These are phyloP conservation scores for Chiridota heheva DNA, from an alignment of 35 echinoderm and acorn worm species.

Conservation along the genomic window DNA sequence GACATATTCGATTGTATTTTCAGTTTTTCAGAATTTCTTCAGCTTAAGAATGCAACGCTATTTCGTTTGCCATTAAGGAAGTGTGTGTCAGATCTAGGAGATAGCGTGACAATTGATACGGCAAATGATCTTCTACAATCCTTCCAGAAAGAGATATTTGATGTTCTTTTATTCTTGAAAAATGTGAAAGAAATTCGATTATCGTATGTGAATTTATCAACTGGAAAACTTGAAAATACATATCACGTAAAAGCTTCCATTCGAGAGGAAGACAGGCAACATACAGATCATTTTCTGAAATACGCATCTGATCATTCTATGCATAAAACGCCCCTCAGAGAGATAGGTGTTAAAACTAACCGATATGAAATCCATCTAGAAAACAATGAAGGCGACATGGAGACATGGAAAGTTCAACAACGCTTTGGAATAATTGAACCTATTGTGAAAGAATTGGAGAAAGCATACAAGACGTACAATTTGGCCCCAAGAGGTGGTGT, in stretches of 20 bases:
- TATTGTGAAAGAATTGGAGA: not conserved
- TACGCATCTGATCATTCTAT: not conserved
- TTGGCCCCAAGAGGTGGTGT: conserved; percentile 35
- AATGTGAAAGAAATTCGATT: conserved; percentile 48
- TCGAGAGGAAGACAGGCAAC: not conserved
- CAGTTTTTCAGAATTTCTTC: not conserved
- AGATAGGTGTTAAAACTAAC: not conserved
- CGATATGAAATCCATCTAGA: conserved; percentile 11
- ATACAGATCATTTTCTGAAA: not conserved
- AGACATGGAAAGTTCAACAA: conserved; percentile 50
- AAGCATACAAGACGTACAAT: not conserved
- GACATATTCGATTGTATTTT: conserved; percentile 46
- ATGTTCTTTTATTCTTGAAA: conserved; percentile 50
- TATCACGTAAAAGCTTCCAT: conserved; percentile 17
- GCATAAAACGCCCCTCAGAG: not conserved
- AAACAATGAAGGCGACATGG: not conserved
- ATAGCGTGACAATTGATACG: not conserved
- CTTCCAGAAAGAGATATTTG: conserved; percentile 22
- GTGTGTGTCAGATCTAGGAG: conserved; percentile 3
- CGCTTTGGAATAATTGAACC: conserved; percentile 5
- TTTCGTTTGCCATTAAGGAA: conserved; percentile 63
- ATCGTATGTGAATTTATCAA: conserved; percentile 2
- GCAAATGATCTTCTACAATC: conserved; percentile 13
- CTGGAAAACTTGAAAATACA: not conserved
- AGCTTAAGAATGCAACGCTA: conserved; percentile 10